Conservation (phyloP, 2,888 invertebrate species). For the Fabriciana adippe region DNA sequence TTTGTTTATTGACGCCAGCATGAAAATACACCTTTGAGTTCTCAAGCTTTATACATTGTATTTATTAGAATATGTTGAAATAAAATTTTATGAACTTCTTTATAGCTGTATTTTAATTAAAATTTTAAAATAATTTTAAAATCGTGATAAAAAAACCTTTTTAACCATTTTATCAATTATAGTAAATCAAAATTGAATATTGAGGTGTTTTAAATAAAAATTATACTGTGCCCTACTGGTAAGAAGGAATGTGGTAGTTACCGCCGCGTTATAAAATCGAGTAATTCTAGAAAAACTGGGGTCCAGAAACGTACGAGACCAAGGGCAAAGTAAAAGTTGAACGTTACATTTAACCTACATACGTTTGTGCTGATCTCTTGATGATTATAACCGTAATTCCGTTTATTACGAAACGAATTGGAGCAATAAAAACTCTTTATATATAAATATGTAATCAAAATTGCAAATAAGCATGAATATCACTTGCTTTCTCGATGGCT, state of each 20-base stretch:
- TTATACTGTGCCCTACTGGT: background rate
- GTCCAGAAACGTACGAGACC: constrained; percentile 41
- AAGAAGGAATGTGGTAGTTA: constrained; percentile 25
- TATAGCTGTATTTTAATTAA: no score
- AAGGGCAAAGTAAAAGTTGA: constrained; percentile 61
- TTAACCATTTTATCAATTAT: no score
- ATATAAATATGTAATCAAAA: constrained; percentile 12
- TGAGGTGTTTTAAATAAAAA: background rate
- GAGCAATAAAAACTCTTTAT: constrained; percentile 10
- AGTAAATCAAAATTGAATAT: no score
- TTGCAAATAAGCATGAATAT: constrained; percentile 6
- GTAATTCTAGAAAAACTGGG: constrained; percentile 31
- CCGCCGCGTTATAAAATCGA: constrained; percentile 14
- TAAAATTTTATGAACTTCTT: no score
- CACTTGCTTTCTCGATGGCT: constrained; percentile 1
- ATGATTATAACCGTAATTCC: constrained; percentile 21
- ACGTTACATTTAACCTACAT: constrained; percentile 14
- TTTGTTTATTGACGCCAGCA: no score
- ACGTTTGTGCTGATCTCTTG: constrained; percentile 21
- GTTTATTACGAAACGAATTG: constrained; percentile 23
- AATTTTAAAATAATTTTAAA: no score
- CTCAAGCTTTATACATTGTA: no score
- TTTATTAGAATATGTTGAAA: no score
- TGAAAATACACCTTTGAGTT: no score
- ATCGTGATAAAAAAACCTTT: no score